These are phyloP conservation scores for Premnoplex brunnescens DNA, from an alignment of 2,797 vertebrate genomes.

Conservation along the genomic window DNA sequence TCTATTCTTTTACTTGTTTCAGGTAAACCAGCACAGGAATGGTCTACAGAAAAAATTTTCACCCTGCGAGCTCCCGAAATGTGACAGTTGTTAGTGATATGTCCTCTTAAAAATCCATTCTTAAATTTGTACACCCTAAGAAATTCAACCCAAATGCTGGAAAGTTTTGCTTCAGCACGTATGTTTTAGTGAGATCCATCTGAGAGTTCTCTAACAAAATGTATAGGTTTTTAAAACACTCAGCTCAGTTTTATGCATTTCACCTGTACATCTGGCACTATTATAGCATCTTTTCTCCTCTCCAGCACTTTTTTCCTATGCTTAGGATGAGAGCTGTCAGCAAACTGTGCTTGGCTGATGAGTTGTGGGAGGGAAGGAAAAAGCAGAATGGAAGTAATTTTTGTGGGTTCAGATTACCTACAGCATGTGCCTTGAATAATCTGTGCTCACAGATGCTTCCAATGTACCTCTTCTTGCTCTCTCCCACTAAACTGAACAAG, in stretches of 20 bases:
- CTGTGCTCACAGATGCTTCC: background rate
- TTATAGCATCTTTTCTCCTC: background rate
- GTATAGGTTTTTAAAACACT: background rate
- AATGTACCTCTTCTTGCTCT: background rate
- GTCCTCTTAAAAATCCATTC: background rate
- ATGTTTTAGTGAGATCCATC: background rate
- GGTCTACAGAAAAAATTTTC: background rate
- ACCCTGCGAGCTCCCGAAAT: background rate
- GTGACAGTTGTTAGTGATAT: background rate
- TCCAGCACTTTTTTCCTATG: background rate
- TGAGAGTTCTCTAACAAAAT: background rate
- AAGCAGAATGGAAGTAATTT: background rate
- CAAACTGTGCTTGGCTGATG: background rate
- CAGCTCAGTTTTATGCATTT: background rate
- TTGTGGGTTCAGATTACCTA: background rate
- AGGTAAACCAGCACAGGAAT: background rate
- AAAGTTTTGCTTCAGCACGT: background rate
- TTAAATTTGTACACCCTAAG: background rate
- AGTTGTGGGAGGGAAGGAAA: background rate
- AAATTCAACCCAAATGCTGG: background rate
- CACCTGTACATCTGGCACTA: background rate
- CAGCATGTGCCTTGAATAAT: background rate
- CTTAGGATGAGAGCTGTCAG: background rate
- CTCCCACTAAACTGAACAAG: background rate
- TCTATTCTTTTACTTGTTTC: background rate